Evolutionary conservation across 2,888 invertebrate species (phyloP), one percentile per base, ranked within the genome.

Genomic region (Meteorus cinctellus): DNA sequence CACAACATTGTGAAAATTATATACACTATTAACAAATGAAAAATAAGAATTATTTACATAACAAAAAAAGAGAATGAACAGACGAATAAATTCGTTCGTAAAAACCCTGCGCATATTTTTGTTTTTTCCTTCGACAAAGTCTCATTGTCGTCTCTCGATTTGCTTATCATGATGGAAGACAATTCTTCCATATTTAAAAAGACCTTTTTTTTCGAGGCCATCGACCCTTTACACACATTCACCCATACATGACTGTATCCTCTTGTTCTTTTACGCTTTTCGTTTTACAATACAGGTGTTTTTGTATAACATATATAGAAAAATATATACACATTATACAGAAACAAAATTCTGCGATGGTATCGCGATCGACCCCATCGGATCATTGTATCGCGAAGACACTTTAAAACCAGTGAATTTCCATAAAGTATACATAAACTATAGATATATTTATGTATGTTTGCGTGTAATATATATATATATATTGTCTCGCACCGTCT

Each of bases 161-260:
- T 72, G 70, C 79, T 80, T 80, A 79, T 79, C 80, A 84, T 74
- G 88, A 89, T 89, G 86, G 82, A 84, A 82, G 76, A 77, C 86
- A 85, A 88, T 88, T 89, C 87, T 89, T 88, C 88, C 86, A 89
- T 87, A 87, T 88, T 89, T 86, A 87, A 88, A 41, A 88, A 83
- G 82, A 80, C 74, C 69, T 75, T 75, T 78, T 75, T 75, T 78
- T 66, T 34, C 63, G 74, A 82, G 86, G 86, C 80, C 87, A 86
- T 81, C 86, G 87, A 87, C 86, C 87, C 82, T 75, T 60, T 41
- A 14, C 31, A 72, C 55, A 41, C 41, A 41, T 41, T 41, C 41
- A 41, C 41, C 2, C 41, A 41, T 12, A 41, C 41, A 12, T 12
- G 12, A 12, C 1, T 34, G 34, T 34, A 34, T 41, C 41, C 12